A percentile compares a stretch with the other conserved stretches of the same genome.
Evolutionary conservation across 2,113 vertebrate genomes (phyloP).

Genomic region (Sus scrofa): T2T-Sscrofa CM000823.6:6881501-6882000

Average conservation of each 20-base stretch:
- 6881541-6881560: fast-evolving
- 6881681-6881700: background rate
- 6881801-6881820: fast-evolving
- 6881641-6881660: background rate
- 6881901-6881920: background rate
- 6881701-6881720: background rate
- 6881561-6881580: background rate
- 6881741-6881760: background rate
- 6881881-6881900: too few species aligned
- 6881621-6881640: fast-evolving
- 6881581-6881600: background rate
- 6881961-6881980: background rate
- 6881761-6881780: background rate
- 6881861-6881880: background rate
- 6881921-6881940: background rate
- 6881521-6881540: fast-evolving
- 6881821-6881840: fast-evolving
- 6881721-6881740: background rate
- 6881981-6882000: background rate
- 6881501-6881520: background rate
- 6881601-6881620: fast-evolving
- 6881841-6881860: fast-evolving
- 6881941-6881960: background rate
- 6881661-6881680: fast-evolving
- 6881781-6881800: background rate